Base-by-base conservation (phyloP, 2,797 vertebrate species). In the Euphonia xanthogaster region DNA sequence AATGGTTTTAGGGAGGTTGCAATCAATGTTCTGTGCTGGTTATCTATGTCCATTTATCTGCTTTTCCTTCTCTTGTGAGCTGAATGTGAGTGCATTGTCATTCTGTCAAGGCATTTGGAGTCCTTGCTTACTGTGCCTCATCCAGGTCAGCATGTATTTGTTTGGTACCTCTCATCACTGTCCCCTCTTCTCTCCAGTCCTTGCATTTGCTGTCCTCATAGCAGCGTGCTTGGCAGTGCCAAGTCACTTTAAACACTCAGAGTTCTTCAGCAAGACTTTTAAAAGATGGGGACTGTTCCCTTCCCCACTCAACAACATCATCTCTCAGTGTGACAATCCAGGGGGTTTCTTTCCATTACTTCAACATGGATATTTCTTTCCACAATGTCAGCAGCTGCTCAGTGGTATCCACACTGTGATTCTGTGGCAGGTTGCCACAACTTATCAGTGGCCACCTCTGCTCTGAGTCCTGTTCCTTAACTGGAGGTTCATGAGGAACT, bases 181-280 rank as follows among this genome's bases (percentile, higher is more conserved):
- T 70, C 61, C 67, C 12, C 68, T 47, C 24, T 83, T 66, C 42
- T 70, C 24, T 33, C 22, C 40, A 57, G 31, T 65, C 12, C 39
- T 83, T 6, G 0, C 14, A 6, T 68, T 85, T 82, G 30, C 63
- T 12, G 2, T 79, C 39, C 30, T 71, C 0, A 0, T 51, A 48
- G 33, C 57, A 63, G 31, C 7, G 22, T 88, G 53, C 21, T 48
- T 80, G 45, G 37, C 37, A 67, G 18, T 37, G 28, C 51, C 50
- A 55, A 2, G 54, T 92, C 20, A 11, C 17, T 81, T 60, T 7
- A 45, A 27, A 21, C 14, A 3, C 27, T 90, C 12, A 2, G 23
- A 48, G 24, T 25, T 88, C 76, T 57, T 71, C 48, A 80, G 54
- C 23, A 60, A 60, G 70, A 14, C 23, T 57, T 84, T 27, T 53